Evolutionary conservation across 2,113 vertebrate species (phyloP).

Genomic region (Peromyscus polionotus): DNA sequence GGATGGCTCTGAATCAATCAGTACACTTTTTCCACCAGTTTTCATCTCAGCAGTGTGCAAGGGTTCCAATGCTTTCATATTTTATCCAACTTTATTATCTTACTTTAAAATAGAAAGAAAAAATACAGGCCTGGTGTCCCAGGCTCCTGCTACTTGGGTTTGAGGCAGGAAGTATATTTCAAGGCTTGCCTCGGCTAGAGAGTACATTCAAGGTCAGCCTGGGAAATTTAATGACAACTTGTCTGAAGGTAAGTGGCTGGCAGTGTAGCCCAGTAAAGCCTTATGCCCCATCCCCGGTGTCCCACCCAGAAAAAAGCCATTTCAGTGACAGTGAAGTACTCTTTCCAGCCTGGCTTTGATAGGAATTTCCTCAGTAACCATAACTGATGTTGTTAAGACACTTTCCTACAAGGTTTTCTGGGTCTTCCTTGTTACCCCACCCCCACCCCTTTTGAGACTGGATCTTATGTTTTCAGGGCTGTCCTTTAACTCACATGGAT

Average conservation of each 20-base stretch:
- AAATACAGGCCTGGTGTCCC: neutral
- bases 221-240: neutral
- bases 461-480: neutral
- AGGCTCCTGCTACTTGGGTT: neutral
- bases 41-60: neutral
- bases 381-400: neutral
- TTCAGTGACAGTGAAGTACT: neutral
- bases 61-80: neutral
- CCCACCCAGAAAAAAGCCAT: neutral
- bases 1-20: neutral
- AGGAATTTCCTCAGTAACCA: neutral
- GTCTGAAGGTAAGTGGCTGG: neutral
- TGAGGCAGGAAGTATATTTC: neutral
- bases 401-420: neutral
- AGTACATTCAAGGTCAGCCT: neutral
- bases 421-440: neutral
- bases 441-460: neutral
- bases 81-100: neutral
- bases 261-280: neutral
- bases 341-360: neutral
- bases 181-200: neutral
- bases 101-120: neutral
- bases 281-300: neutral
- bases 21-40: neutral
- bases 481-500: neutral